Percentiles rank a stretch among this genome's conserved stretches.
phyloP scores from a whole-genome alignment of 2,797 vertebrate species.

The Falco rusticolus region DNA sequence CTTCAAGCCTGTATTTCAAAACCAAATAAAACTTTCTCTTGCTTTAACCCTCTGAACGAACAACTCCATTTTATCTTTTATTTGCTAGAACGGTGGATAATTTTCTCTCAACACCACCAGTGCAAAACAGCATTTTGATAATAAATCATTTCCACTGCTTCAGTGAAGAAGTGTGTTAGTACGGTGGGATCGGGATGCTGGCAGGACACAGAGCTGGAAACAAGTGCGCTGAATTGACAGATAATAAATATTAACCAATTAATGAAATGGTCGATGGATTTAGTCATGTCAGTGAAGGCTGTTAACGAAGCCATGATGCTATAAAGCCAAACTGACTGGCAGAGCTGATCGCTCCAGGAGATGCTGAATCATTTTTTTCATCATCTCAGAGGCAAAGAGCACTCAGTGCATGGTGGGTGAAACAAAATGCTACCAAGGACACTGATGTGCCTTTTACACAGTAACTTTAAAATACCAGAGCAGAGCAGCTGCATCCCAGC shows the following conservation, averaged over 20 bases:
- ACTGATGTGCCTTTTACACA: fast-evolving
- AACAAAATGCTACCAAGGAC: neutral
- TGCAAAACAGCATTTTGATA: neutral
- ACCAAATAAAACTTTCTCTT: neutral
- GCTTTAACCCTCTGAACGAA: neutral
- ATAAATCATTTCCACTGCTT: fast-evolving
- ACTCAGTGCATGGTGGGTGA: fast-evolving
- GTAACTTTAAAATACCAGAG: neutral
- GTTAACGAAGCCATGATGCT: fast-evolving
- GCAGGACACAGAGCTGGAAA: neutral
- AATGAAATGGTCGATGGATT: neutral
- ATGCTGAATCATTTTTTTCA: neutral
- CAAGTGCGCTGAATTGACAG: neutral
- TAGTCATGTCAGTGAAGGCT: too few species aligned
- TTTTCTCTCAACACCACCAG: neutral
- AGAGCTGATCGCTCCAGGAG: neutral
- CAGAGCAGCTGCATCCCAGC: fast-evolving
- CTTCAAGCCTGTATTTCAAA: neutral
- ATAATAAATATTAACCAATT: neutral
- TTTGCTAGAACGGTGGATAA: neutral
- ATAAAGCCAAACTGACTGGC: neutral
- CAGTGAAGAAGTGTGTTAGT: neutral
- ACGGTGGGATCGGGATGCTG: fast-evolving
- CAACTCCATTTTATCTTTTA: neutral
- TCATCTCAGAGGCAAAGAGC: neutral